Conservation (phyloP, 2,113 vertebrate species). For the Rhinolophus ferrumequinum region DNA sequence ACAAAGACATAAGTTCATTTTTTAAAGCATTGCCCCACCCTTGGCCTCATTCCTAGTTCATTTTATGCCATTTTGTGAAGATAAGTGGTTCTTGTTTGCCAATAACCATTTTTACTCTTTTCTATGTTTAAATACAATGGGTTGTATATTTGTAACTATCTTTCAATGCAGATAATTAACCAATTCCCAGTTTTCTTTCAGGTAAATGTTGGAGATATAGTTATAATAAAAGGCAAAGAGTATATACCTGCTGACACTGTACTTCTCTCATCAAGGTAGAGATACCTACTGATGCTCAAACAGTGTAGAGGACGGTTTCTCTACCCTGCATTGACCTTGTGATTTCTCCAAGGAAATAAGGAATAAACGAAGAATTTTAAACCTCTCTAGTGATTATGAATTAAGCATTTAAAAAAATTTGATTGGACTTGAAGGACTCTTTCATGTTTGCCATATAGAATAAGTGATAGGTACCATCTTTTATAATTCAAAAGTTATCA, state of each 20-base stretch:
- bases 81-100: slow-evolving; percentile 42
- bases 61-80: slow-evolving; percentile 48
- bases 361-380: slow-evolving; percentile 86
- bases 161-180: slow-evolving; percentile 86
- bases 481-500: slow-evolving; percentile 45
- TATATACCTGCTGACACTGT: slow-evolving; percentile 97
- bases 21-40: neutral
- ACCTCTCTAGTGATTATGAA: slow-evolving; percentile 68
- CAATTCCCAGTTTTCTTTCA: slow-evolving; percentile 96
- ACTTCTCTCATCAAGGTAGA: slow-evolving; percentile 98
- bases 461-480: slow-evolving; percentile 39
- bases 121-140: slow-evolving; percentile 73
- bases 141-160: slow-evolving; percentile 76
- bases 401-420: slow-evolving; percentile 55
- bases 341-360: slow-evolving; percentile 92
- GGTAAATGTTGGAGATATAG: slow-evolving; percentile 98
- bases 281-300: slow-evolving; percentile 87
- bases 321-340: slow-evolving; percentile 88
- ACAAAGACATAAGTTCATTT: neutral
- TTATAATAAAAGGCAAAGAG: slow-evolving; percentile 98
- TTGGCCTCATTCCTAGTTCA: neutral
- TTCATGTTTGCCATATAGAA: slow-evolving; percentile 67
- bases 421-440: slow-evolving; percentile 43
- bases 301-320: slow-evolving; percentile 89
- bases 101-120: slow-evolving; percentile 28